Percentiles rank a stretch among this genome's conserved stretches.
These are phyloP conservation scores for Trachurus trachurus DNA, from an alignment of 2,797 vertebrate species.

Conservation along the genomic window DNA sequence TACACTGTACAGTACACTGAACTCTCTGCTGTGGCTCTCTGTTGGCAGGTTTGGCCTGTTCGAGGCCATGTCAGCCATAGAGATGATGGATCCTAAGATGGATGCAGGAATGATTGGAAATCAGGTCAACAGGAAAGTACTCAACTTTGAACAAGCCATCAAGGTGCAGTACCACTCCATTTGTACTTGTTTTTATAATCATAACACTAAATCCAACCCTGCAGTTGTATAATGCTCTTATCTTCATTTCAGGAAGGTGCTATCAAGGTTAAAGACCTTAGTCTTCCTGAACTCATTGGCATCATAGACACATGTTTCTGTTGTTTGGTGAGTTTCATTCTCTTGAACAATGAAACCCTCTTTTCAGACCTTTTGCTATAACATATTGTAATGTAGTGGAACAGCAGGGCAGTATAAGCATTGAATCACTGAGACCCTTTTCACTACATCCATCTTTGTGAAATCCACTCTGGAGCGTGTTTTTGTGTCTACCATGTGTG, in stretches of 20 bases:
- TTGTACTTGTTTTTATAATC: neutral
- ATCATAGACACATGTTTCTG: slow-evolving; percentile 99
- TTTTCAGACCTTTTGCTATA: too few relatives aligned
- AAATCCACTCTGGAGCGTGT: neutral
- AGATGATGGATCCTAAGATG: slow-evolving; percentile 99
- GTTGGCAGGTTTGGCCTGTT: slow-evolving; percentile 95
- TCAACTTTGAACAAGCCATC: slow-evolving; percentile 98
- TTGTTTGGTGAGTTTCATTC: slow-evolving; percentile 89
- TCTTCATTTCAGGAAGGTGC: slow-evolving; percentile 88
- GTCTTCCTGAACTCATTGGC: slow-evolving; percentile 94
- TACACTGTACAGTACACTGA: neutral
- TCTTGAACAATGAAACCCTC: neutral
- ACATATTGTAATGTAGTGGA: neutral
- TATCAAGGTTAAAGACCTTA: slow-evolving; percentile 96
- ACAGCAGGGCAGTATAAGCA: neutral
- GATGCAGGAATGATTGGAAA: slow-evolving; percentile 99
- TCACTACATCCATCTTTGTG: neutral
- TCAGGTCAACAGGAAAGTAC: slow-evolving; percentile 98
- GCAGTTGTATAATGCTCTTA: neutral
- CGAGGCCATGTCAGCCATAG: slow-evolving; percentile 99
- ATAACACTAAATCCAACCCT: neutral
- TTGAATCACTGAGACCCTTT: neutral
- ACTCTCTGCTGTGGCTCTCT: neutral
- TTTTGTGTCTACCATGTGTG: slow-evolving; percentile 1
- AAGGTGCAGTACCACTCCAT: slow-evolving; percentile 85